Conservation (phyloP, 1,140 invertebrate species). For the Drosophila mayri region DNA sequence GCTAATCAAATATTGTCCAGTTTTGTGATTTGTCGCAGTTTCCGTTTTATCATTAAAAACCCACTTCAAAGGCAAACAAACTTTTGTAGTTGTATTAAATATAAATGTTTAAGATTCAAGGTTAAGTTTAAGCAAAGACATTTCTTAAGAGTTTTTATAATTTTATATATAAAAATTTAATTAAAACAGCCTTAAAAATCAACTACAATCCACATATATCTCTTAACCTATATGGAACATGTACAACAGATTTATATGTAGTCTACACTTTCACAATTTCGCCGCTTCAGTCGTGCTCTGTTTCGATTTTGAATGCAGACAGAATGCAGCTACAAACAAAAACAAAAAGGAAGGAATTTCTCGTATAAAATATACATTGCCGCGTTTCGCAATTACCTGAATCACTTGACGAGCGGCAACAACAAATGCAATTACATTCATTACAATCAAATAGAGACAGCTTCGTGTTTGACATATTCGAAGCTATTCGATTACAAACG, state of each 20-base stretch:
- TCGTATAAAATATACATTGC: conserved; percentile 16
- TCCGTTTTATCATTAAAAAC: conserved; percentile 12
- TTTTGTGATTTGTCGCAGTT: conserved; percentile 16
- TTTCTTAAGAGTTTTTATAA: no score
- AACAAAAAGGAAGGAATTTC: neutral
- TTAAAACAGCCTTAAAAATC: neutral
- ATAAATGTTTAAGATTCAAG: neutral
- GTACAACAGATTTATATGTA: neutral
- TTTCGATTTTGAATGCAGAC: conserved; percentile 34
- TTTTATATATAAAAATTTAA: neutral
- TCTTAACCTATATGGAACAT: conserved; percentile 1
- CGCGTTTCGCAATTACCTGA: conserved; percentile 48
- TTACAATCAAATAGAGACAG: conserved; percentile 39
- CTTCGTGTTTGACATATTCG: conserved; percentile 65
- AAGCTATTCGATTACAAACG: conserved; percentile 41
- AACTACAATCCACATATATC: neutral
- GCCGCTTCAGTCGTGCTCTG: conserved; percentile 33
- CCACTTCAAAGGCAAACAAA: conserved; percentile 5
- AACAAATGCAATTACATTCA: conserved; percentile 28
- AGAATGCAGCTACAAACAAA: conserved; percentile 16
- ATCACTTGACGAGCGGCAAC: conserved; percentile 40
- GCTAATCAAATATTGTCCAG: conserved; percentile 27
- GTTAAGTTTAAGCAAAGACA: no score
- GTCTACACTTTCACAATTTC: conserved; percentile 29
- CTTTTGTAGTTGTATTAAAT: neutral